Base-by-base conservation (phyloP, 2,113 vertebrate genomes). In the Thermophis baileyi region DNA sequence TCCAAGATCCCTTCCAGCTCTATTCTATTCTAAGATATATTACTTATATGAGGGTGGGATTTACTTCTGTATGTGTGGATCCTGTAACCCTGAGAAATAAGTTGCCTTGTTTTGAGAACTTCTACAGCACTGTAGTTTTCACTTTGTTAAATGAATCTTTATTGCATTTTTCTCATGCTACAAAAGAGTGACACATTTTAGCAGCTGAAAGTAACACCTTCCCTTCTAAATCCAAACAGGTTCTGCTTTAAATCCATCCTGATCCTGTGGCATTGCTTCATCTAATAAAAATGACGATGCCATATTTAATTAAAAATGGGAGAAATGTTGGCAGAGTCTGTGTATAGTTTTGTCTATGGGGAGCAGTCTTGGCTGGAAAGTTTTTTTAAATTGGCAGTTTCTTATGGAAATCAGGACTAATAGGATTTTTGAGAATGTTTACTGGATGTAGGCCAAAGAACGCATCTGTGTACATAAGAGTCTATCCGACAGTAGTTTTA, bases 311-410 rank as follows among this genome's bases (percentile, higher is more conserved):
- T 44, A 7, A 90, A 93, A 94, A 96, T 40, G 14, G 87, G 11
- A 18, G 20, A 92, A 94, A 93, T 69, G 50, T 35, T 94, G 12
- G 57, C 86, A 57, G 51, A 95, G 87, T 88, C 9, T 63, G 8
- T 86, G 16, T 86, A 86, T 22, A 57, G 9, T 94, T 90, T 92
- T 93, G 25, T 57, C 85, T 24, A 89, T 0, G 9, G 7, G 5
- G 87, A 93, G 93, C 44, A 30, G 46, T 94, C 88, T 94, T 95
- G 94, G 49, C 12, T 94, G n/a, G n/a, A 63, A 94, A 44, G 40
- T 24, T 85, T 85, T 91, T 44, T 85, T 46, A 85, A 27, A 88
- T 14, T 94, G 92, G 90, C 91, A 93, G 47, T 90, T 94, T 51
- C 60, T 91, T 91, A 47, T 92, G 93, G 54, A 20, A 90, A 2